Conservation (phyloP, 2,113 vertebrate species). For the Malurus elegans region DNA sequence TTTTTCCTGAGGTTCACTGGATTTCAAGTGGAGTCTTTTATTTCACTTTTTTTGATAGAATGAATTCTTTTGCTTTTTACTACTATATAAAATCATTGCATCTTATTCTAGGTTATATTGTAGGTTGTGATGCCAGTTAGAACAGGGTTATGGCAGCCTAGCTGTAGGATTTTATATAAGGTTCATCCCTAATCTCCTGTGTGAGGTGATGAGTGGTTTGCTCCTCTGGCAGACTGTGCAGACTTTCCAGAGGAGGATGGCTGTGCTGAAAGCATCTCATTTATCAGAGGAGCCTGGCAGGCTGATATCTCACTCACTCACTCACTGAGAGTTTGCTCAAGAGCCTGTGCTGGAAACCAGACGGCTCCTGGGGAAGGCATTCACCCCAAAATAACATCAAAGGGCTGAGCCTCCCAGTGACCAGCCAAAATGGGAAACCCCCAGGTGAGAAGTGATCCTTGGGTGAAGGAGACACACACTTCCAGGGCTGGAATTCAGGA, state of each 20-base stretch:
- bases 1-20: not conserved
- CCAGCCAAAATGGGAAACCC: not conserved
- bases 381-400: constrained; percentile 47
- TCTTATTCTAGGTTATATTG: not conserved
- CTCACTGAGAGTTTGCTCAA: not conserved
- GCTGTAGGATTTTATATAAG: not conserved
- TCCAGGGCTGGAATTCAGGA: not conserved
- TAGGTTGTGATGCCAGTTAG: not conserved
- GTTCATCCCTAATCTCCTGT: not conserved
- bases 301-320: not conserved
- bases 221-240: not conserved
- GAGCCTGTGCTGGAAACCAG: constrained; percentile 20
- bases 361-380: not conserved
- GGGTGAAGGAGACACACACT: not conserved
- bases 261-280: not conserved
- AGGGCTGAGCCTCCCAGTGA: not conserved
- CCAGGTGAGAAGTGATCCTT: not conserved
- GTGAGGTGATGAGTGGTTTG: not conserved
- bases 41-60: not conserved
- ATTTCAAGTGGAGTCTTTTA: not conserved
- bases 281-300: constrained; percentile 39
- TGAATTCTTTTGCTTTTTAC: not conserved
- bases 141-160: not conserved
- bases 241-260: not conserved
- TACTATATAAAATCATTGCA: not conserved